These are phyloP conservation scores for Montipora efflorescens DNA, from an alignment of 64 coral and sea anemone species.

Conservation along the genomic window DNA sequence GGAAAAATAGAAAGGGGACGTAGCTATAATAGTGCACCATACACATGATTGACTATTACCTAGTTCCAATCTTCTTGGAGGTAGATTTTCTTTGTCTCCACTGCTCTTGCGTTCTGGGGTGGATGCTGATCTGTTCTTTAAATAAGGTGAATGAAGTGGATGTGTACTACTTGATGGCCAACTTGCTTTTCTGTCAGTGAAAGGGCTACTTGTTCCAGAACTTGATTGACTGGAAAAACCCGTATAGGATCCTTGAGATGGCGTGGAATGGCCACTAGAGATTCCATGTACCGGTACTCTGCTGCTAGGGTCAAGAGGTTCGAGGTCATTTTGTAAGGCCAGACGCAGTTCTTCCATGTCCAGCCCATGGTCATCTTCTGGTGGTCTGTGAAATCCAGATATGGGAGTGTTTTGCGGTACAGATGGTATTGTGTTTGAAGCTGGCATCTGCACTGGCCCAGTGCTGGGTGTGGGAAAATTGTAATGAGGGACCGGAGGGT, in stretches of 20 bases:
- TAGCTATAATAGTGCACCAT: too few relatives aligned
- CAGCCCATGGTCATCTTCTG: constrained; percentile 6
- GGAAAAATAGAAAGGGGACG: too few relatives aligned
- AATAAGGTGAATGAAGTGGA: not conserved
- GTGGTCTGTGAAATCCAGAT: constrained; percentile 8
- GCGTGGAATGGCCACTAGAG: constrained; percentile 31
- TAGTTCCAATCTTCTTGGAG: not conserved
- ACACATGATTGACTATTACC: not conserved
- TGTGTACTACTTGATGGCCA: constrained; percentile 7
- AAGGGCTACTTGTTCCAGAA: constrained; percentile 23
- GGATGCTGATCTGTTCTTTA: constrained; percentile 39
- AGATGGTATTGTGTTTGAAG: constrained; percentile 1
- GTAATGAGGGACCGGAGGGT: constrained; percentile 19
- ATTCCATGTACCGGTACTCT: not conserved
- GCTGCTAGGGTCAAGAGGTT: not conserved
- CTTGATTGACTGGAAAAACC: constrained; percentile 35
- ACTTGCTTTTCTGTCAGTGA: constrained; percentile 27
- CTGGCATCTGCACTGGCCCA: constrained; percentile 30
- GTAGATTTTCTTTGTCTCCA: not conserved
- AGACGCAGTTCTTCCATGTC: constrained; percentile 22
- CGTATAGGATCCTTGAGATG: constrained; percentile 6
- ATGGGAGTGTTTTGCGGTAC: constrained; percentile 34
- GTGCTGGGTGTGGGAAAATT: not conserved
- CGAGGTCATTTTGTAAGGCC: constrained; percentile 45
- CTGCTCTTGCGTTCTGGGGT: constrained; percentile 27